Percentiles rank a stretch among this genome's conserved stretches.
phyloP scores from a whole-genome alignment of 2,113 vertebrate species.

The Neodontobutis hainanensis region DNA sequence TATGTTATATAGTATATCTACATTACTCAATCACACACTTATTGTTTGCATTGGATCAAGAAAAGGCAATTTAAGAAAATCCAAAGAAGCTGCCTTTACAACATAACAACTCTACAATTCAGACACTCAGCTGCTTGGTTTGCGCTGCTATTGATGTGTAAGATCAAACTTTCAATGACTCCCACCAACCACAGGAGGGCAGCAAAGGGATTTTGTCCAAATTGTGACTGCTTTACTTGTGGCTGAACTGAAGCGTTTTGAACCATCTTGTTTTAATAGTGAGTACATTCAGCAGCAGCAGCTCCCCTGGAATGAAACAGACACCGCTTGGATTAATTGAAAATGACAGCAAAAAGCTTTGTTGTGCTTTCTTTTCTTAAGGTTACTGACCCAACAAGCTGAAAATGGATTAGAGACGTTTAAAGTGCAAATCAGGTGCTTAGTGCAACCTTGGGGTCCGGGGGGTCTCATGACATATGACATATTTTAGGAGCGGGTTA shows the following conservation, averaged over 20 bases:
- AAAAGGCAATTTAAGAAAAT: too few relatives aligned
- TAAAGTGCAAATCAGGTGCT: constrained; percentile 28
- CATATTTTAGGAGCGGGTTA: constrained; percentile 6
- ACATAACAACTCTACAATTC: neutral
- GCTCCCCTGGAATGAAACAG: constrained; percentile 10
- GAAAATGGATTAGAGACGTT: constrained; percentile 37
- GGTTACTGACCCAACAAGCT: constrained; percentile 18
- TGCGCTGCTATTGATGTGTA: neutral
- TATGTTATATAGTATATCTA: constrained; percentile 23
- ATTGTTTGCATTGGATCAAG: too few relatives aligned
- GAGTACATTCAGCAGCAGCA: constrained; percentile 30
- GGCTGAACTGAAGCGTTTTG: constrained; percentile 4
- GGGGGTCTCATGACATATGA: constrained; percentile 20
- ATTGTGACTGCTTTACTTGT: neutral
- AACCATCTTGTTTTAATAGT: constrained; percentile 59
- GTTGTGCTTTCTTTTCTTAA: constrained; percentile 24
- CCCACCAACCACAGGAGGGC: constrained; percentile 62
- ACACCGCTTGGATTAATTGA: constrained; percentile 36
- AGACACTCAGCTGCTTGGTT: neutral
- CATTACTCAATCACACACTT: too few relatives aligned
- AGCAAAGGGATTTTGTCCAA: constrained; percentile 50
- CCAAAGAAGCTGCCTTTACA: too few relatives aligned
- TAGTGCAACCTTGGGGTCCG: constrained; percentile 8
- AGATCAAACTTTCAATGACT: constrained; percentile 10
- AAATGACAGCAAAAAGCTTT: constrained; percentile 47